Evolutionary conservation across 2,888 invertebrate genomes (phyloP), one percentile per base, ranked within the genome.

Genomic region (Aleiodes testaceus): DNA sequence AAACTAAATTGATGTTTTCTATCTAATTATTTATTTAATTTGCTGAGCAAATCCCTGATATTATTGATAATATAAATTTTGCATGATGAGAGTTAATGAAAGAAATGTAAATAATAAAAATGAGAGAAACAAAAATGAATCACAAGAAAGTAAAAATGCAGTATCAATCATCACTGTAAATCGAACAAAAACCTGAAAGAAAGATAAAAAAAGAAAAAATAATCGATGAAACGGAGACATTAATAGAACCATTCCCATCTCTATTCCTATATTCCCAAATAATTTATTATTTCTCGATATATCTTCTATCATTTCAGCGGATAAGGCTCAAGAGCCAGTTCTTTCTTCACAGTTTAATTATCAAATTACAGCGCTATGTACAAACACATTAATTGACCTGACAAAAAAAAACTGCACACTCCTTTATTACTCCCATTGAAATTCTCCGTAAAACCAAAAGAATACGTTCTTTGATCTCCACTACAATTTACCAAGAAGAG

Each of bases 1-100:
- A 75, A 73, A 75, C 65, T 70, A 50, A 71, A 72, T 69, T 72
- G 71, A 71, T 66, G 69, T 76, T 71, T 72, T 70, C 61, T 69
- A 30, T 72, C 74, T 71, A 59, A 70, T 74, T 72, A 65, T 55
- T 70, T 55, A 36, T 69, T 53, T 36, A 12, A 14, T 26, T 11
- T 16, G 59, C 59, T 59, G 36, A 59, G 42, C 18, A 42, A 36
- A 18, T 59, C 16, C 59, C 59, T 42, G 42, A 36, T 16, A 36
- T 59, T 18, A 18, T 6, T 1, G 26, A 20, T 16, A 16, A 59
- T 59, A 30, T 59, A 5, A 36, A 59, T 53, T 53, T 53, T 53
- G 53, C 53, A 22, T 53, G 30, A 22, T 53, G 30, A 26, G n/a
- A 22, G 14, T 16, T 14, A 49, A 9, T 53, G n/a, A 53, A 36